Conservation (phyloP, 2,888 invertebrate species). For the Microplitis deprimator region DNA sequence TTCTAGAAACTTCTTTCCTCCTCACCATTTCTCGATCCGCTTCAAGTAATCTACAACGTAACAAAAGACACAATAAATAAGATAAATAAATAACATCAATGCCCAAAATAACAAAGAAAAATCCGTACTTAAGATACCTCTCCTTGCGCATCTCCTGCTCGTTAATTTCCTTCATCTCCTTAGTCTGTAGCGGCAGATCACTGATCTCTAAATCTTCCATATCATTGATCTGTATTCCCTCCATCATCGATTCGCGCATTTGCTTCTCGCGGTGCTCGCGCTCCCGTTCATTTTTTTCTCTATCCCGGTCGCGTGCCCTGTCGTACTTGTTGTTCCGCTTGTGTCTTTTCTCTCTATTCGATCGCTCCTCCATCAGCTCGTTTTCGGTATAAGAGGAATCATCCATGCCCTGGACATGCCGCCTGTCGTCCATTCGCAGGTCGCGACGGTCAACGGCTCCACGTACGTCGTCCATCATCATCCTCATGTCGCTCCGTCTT, state of each 20-base stretch:
- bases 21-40: slow-evolving; percentile 80
- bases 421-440: slow-evolving; percentile 51
- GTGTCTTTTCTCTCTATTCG: slow-evolving; percentile 64
- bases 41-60: slow-evolving; percentile 59
- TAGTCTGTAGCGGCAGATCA: slow-evolving; percentile 61
- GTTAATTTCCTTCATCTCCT: slow-evolving; percentile 68
- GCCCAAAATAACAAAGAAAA: background rate
- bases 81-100: background rate
- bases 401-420: slow-evolving; percentile 57
- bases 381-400: slow-evolving; percentile 60
- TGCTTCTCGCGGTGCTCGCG: slow-evolving; percentile 65
- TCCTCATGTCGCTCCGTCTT: slow-evolving; percentile 59
- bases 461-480: slow-evolving; percentile 56
- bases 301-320: slow-evolving; percentile 73
- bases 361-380: slow-evolving; percentile 58
- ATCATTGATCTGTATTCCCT: slow-evolving; percentile 68
- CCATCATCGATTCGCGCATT: slow-evolving; percentile 60
- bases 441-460: slow-evolving; percentile 56
- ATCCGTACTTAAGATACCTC: slow-evolving; percentile 70
- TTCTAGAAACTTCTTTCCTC: slow-evolving; percentile 82
- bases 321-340: slow-evolving; percentile 75
- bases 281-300: slow-evolving; percentile 62
- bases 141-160: slow-evolving; percentile 73
- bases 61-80: background rate
- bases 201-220: slow-evolving; percentile 63